Base-by-base conservation (phyloP, 2,113 vertebrate genomes). In the Embiotoca jacksoni region DNA sequence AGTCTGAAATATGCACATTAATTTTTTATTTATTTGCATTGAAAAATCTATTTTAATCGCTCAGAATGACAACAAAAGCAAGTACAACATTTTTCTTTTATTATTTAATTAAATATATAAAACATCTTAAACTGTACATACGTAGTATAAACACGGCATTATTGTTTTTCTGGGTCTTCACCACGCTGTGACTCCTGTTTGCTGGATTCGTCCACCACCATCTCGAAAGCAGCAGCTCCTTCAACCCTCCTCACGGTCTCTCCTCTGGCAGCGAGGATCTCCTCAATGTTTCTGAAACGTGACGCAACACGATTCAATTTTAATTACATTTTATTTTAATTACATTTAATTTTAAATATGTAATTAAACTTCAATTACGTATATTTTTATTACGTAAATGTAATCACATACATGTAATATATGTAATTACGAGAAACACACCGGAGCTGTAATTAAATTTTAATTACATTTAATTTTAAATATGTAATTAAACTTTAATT, bases 231-330 rank as follows among this genome's bases (percentile, higher is more conserved):
- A 7, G 93, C 94, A 1, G 94, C 92, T 0, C 94, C 94, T 14
- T 91, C 86, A 59, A 95, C 56, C 15, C 95, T 94, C 82, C 16
- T 90, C 83, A 99, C 97, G 0, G 90, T 89, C 88, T 99, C 97
- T 55, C 97, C 97, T 92, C 92, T 96, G 68, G 96, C 96, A 6
- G 96, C 97, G 35, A 99, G 95, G 86, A 99, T 99, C 85, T 99
- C 98, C 87, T 99, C 98, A 4, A 99, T 94, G 33, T 99, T 99
- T 92, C 97, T 99, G 10, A 71, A 76, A 72, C 0, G 63, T 6
- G 44, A 37, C 75, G 37, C 35, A 54, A 31, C 7, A 62, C 6
- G 36, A 23, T 23, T 23, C 23, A 23, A 23, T 23, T 23, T 23
- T 23, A 23, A 23, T 23, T 23, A 23, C 23, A 23, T 23, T 23